These are phyloP conservation scores for Zelleria hepariella DNA, from an alignment of 2,888 invertebrate species.

Conservation along the genomic window DNA sequence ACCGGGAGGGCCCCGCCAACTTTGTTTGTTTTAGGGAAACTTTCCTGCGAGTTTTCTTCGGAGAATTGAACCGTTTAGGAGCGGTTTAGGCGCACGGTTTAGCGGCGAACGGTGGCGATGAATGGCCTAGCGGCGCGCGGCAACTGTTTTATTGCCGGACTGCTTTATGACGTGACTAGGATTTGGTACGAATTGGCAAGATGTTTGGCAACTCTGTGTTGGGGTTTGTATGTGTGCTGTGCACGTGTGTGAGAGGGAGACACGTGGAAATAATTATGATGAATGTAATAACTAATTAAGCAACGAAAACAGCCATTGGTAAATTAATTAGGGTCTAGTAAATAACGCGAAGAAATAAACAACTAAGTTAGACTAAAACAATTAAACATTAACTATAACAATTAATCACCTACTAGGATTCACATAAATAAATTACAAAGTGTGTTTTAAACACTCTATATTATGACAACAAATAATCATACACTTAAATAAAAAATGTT, in stretches of 20 bases:
- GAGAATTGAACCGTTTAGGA: conserved; percentile 28
- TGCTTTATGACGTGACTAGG: background rate
- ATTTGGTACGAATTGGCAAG: background rate
- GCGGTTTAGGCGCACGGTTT: conserved; percentile 21
- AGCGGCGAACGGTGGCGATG: conserved; percentile 19
- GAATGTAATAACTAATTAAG: too few relatives aligned
- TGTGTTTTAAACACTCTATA: too few relatives aligned
- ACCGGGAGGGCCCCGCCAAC: conserved; percentile 41
- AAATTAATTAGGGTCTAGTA: too few relatives aligned
- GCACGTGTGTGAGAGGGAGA: background rate
- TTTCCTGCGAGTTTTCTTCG: conserved; percentile 42
- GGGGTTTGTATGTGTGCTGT: background rate
- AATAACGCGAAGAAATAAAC: too few relatives aligned
- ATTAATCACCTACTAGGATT: too few relatives aligned
- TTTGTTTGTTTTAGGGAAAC: conserved; percentile 50
- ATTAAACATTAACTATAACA: too few relatives aligned
- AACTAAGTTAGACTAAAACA: too few relatives aligned
- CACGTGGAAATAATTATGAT: background rate
- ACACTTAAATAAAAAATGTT: too few relatives aligned
- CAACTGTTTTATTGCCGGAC: conserved; percentile 5
- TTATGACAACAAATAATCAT: too few relatives aligned
- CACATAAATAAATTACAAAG: too few relatives aligned
- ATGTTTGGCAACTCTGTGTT: background rate
- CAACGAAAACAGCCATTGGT: too few relatives aligned
- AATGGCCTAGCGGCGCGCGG: conserved; percentile 31